Percentiles rank a stretch among this genome's conserved stretches.
These are phyloP conservation scores for Salvelinus fontinalis DNA, from an alignment of 2,113 vertebrate genomes.

Conservation along the genomic window DNA sequence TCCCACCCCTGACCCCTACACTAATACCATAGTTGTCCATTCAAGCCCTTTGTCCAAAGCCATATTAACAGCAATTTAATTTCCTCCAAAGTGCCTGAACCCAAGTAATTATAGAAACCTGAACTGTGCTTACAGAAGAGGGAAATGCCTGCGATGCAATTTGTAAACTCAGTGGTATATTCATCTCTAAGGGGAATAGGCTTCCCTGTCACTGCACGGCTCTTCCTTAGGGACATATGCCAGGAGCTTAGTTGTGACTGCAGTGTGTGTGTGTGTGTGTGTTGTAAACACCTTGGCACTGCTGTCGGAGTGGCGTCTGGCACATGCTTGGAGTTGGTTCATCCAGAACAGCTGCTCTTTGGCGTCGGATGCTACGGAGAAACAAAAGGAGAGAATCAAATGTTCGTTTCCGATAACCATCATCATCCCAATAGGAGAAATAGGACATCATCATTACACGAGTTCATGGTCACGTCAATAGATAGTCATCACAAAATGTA, in stretches of 20 bases:
- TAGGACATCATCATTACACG: not conserved
- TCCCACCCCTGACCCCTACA: too few relatives aligned
- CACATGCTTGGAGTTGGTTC: conserved; percentile 90
- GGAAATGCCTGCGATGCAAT: conserved; percentile 9
- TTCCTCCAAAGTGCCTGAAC: not conserved
- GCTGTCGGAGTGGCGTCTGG: conserved; percentile 88
- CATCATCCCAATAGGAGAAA: not conserved
- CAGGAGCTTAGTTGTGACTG: conserved; percentile 17
- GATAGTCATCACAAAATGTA: not conserved
- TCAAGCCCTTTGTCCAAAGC: too few relatives aligned
- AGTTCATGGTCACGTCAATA: conserved; percentile 31
- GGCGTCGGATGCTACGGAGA: conserved; percentile 81
- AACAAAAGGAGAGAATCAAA: conserved; percentile 9
- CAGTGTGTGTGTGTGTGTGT: not conserved
- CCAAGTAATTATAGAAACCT: conserved; percentile 18
- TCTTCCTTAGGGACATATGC: not conserved
- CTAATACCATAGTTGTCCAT: too few relatives aligned
- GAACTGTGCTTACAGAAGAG: conserved; percentile 2
- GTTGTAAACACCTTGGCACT: conserved; percentile 82
- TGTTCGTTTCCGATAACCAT: not conserved
- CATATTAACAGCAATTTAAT: too few relatives aligned
- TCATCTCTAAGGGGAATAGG: not conserved
- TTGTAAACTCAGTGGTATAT: conserved; percentile 3
- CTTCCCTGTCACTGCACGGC: conserved; percentile 16
- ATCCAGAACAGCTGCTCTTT: conserved; percentile 96